Percentiles rank a stretch among this genome's conserved stretches.
Evolutionary conservation across 2,113 vertebrate genomes (phyloP).

Genomic region (Cariama cristata): DNA sequence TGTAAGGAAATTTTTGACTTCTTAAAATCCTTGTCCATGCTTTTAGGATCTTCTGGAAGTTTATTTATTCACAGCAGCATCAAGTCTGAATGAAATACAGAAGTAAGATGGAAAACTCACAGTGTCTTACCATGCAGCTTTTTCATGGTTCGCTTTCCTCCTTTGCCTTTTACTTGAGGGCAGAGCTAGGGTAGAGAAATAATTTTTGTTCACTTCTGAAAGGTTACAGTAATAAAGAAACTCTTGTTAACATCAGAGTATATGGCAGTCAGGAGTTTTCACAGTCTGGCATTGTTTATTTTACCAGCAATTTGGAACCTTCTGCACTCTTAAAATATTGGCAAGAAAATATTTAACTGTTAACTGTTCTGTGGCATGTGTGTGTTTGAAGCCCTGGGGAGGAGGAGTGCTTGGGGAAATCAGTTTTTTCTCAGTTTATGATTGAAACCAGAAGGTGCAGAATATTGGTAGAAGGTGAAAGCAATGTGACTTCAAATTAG

Average conservation of each 20-base stretch:
- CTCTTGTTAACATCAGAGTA: conserved; percentile 86
- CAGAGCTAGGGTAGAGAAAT: conserved; percentile 84
- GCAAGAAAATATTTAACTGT: conserved; percentile 83
- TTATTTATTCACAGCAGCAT: conserved; percentile 39
- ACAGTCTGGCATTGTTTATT: conserved; percentile 87
- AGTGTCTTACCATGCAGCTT: conserved; percentile 68
- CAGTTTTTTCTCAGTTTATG: conserved; percentile 50
- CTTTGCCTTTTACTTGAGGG: conserved; percentile 79
- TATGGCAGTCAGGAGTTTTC: conserved; percentile 84
- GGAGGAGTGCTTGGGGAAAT: conserved; percentile 64
- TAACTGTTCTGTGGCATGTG: conserved; percentile 70
- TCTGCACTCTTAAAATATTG: conserved; percentile 87
- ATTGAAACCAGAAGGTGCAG: conserved; percentile 68
- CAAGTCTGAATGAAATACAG: conserved; percentile 1
- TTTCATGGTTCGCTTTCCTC: conserved; percentile 76
- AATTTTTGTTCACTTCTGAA: conserved; percentile 85
- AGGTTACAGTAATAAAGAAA: conserved; percentile 87
- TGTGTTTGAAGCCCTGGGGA: conserved; percentile 67
- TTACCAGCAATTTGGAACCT: conserved; percentile 88
- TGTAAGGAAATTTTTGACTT: neutral
- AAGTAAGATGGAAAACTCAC: conserved; percentile 46
- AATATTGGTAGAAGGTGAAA: conserved; percentile 60
- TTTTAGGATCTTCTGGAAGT: conserved; percentile 24
- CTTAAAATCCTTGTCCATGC: neutral
- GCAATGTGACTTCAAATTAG: conserved; percentile 39